Evolutionary conservation across 2,888 invertebrate species (phyloP).

Genomic region (Trichopria drosophilae): DNA sequence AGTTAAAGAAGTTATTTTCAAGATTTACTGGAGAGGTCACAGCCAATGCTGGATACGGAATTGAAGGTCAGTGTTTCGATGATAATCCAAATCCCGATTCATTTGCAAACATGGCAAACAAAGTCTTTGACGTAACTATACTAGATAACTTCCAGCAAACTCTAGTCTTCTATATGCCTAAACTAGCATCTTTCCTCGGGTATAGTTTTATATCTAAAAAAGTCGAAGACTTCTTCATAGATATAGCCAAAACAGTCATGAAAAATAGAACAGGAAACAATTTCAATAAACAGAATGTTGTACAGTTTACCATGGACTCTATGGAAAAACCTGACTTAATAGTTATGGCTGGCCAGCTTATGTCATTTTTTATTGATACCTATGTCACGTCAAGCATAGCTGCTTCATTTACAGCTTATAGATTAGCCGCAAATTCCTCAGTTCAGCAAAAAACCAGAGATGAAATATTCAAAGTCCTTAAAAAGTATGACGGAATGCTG

Average conservation of each 20-base stretch:
- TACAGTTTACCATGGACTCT: slow-evolving; percentile 23
- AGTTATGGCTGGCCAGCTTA: slow-evolving; percentile 55
- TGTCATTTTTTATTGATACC: slow-evolving; percentile 62
- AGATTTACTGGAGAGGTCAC: slow-evolving; percentile 43
- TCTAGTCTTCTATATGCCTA: slow-evolving; percentile 31
- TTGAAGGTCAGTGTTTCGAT: slow-evolving; percentile 43
- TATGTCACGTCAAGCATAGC: slow-evolving; percentile 62
- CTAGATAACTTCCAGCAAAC: slow-evolving; percentile 36
- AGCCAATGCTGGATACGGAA: slow-evolving; percentile 40
- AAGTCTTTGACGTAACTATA: slow-evolving; percentile 28
- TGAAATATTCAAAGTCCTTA: slow-evolving; percentile 55
- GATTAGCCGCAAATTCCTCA: slow-evolving; percentile 57
- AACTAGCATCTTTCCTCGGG: slow-evolving; percentile 22
- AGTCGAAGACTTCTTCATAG: slow-evolving; percentile 40
- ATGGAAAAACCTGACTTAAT: slow-evolving; percentile 46
- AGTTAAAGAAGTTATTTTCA: slow-evolving; percentile 39
- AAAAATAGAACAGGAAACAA: slow-evolving; percentile 38
- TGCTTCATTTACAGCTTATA: slow-evolving; percentile 58
- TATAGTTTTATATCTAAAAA: slow-evolving; percentile 32
- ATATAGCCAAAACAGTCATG: slow-evolving; percentile 37
- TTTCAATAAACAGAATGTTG: slow-evolving; percentile 57
- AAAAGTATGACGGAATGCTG: slow-evolving; percentile 51
- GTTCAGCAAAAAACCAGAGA: slow-evolving; percentile 59
- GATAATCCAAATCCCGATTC: slow-evolving; percentile 28
- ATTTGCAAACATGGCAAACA: slow-evolving; percentile 30